phyloP scores from a whole-genome alignment of 2,888 invertebrate species.

The Dicyrtomina minuta region DNA sequence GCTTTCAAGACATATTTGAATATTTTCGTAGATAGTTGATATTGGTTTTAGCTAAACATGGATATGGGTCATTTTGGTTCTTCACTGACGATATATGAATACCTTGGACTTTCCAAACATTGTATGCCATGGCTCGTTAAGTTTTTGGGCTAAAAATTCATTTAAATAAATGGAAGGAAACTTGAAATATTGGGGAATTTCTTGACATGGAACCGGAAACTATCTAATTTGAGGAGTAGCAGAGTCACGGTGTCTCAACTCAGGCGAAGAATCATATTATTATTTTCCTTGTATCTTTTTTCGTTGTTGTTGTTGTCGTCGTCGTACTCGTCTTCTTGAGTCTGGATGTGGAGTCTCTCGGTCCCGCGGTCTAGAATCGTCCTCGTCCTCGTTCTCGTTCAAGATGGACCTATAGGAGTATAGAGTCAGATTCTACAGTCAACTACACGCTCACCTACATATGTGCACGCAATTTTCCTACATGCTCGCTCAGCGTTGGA shows the following conservation, averaged over 20 bases:
- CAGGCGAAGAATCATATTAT: not conserved
- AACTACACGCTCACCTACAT: no score
- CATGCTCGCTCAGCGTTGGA: no score
- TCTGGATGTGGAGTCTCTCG: not conserved
- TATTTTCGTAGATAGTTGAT: no score
- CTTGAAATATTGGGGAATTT: constrained; percentile 8
- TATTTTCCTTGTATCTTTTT: not conserved
- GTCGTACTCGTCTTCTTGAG: not conserved
- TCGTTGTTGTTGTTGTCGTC: not conserved
- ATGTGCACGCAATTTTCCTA: no score
- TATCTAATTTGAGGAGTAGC: constrained; percentile 6
- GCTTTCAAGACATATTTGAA: no score
- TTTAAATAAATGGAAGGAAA: not conserved
- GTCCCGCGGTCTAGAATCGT: not conserved
- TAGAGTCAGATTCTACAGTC: not conserved
- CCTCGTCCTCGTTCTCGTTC: not conserved
- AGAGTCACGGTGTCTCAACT: constrained; percentile 7
- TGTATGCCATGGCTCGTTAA: not conserved
- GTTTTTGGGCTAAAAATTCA: not conserved
- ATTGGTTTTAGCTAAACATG: no score
- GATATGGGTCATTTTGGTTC: no score
- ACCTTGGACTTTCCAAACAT: no score
- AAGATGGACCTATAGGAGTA: no score
- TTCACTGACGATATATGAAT: no score
- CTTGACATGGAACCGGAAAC: constrained; percentile 9